Conservation (phyloP, 2,797 vertebrate genomes). For the Poeciliopsis infans region DNA sequence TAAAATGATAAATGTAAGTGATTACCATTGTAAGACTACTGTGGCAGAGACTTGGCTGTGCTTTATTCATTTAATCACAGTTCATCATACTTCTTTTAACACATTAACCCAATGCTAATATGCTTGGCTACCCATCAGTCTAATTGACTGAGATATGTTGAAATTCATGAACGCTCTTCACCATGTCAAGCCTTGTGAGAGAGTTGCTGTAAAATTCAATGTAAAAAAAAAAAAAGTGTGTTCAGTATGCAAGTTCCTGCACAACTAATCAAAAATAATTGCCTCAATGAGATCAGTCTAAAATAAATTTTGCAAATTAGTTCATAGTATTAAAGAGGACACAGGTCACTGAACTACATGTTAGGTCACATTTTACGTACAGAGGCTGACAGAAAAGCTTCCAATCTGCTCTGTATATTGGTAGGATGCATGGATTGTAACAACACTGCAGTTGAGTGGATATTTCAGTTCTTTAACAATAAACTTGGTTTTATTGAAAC, state of each 20-base stretch:
- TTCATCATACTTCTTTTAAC: background rate
- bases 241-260: background rate
- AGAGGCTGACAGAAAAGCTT: constrained; percentile 24
- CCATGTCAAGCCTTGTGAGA: background rate
- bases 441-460: constrained; percentile 47
- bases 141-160: background rate
- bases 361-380: background rate
- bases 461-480: constrained; percentile 50
- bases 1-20: background rate
- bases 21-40: background rate
- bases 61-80: no score
- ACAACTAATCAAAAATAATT: background rate
- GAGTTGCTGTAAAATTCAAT: background rate
- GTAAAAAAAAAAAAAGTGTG: background rate
- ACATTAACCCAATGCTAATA: background rate
- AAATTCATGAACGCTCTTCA: background rate
- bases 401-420: constrained; percentile 43
- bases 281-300: background rate
- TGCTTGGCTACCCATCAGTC: background rate
- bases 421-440: constrained; percentile 47
- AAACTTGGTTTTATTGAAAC: constrained; percentile 55
- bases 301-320: background rate
- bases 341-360: background rate
- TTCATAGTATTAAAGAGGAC: background rate
- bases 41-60: background rate